Conservation (phyloP, 1,140 invertebrate genomes). For the Drosophila tani region DNA sequence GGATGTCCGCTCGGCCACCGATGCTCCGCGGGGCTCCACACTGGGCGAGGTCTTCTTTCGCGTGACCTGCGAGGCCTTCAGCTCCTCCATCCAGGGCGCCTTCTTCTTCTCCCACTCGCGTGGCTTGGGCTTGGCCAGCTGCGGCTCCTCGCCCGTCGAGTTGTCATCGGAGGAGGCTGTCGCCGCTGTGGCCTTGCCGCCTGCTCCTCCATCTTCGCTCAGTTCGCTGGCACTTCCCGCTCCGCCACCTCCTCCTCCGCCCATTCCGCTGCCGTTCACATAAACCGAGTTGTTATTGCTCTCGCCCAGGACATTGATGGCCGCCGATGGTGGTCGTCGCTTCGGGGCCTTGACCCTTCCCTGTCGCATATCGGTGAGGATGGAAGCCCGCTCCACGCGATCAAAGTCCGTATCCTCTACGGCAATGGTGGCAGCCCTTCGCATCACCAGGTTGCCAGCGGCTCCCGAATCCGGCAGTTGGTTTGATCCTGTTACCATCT, state of each 20-base stretch:
- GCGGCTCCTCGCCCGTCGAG: constrained; percentile 84
- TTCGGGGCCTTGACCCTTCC: constrained; percentile 87
- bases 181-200: constrained; percentile 25
- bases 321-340: constrained; percentile 86
- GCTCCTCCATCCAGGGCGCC: constrained; percentile 89
- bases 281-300: constrained; percentile 83
- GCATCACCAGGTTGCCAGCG: constrained; percentile 66
- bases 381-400: constrained; percentile 87
- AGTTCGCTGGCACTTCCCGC: constrained; percentile 70
- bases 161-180: constrained; percentile 71
- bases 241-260: constrained; percentile 22
- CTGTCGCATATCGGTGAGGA: constrained; percentile 88
- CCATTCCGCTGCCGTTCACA: constrained; percentile 78
- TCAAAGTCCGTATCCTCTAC: constrained; percentile 86
- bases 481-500: constrained; percentile 47
- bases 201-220: constrained; percentile 53
- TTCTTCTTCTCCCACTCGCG: constrained; percentile 87
- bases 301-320: constrained; percentile 78
- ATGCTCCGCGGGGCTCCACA: constrained; percentile 72
- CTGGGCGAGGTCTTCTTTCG: constrained; percentile 86
- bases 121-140: constrained; percentile 86
- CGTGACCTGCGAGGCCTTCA: constrained; percentile 88
- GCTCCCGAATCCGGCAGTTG: constrained; percentile 54
- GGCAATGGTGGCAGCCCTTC: constrained; percentile 73
- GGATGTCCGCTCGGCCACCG: constrained; percentile 67